Evolutionary conservation across 2,888 invertebrate genomes (phyloP), one percentile per base, ranked within the genome.

Genomic region (Cyclophora albipunctata): DNA sequence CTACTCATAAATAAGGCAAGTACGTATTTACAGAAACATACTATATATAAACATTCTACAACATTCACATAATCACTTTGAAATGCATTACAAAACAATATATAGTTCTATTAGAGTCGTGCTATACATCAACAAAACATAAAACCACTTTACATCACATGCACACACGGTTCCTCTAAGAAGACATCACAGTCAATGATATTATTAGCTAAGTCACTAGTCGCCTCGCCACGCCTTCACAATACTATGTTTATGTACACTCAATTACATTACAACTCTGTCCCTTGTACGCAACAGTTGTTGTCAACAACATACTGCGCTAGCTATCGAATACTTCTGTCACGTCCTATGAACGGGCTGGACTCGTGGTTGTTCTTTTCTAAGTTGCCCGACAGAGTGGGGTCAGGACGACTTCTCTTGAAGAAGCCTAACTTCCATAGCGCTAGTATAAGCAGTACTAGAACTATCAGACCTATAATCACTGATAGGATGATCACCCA

Each of bases 391-490:
- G 94, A 94, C 3, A 95, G 78, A 7, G 96, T 96, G 1, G 93
- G 94, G 78, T 96, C 96, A 3, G 95, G 95, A 58, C 96, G 90
- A 72, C 95, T 92, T 68, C 96, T 86, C 72, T 96, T 96, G 84
- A 96, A 97, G 91, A 97, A 97, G 48, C 96, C 96, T 49, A 96
- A 92, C 87, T 95, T 96, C 93, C 96, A 96, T 53, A 98, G 86
- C 34, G 94, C 90, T 47, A 95, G 90, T 44, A 95, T 94, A 47
- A 98, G 90, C 3, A 96, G 75, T 41, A 96, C 91, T 40, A 98
- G 89, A 33, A 98, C 89, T 59, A 98, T 72, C 40, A 98, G 86
- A 5, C 98, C 98, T 2, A 93, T 94, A 51, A 96, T 89, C 48
- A 96, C 92, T 40, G 98, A 94, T 47, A 96, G 90, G 58, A 94